Conservation (phyloP, 2,888 invertebrate genomes). For the Helobdella robusta region DNA sequence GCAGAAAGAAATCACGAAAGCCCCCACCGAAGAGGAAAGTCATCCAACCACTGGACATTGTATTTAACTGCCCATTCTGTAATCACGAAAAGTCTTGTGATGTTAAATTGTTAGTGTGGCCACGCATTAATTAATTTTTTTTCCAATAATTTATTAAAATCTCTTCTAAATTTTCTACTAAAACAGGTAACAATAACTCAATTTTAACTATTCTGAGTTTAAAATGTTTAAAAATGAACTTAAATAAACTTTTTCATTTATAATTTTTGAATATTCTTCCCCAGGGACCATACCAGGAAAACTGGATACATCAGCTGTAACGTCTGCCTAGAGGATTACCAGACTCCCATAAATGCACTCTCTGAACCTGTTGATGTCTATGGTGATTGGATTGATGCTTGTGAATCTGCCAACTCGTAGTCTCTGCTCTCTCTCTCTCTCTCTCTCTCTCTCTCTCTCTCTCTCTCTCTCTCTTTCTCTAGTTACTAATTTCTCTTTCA, state of each 20-base stretch:
- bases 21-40: slow-evolving; percentile 88
- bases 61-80: slow-evolving; percentile 97
- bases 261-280: slow-evolving; percentile 18
- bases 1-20: slow-evolving; percentile 90
- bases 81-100: slow-evolving; percentile 98
- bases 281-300: slow-evolving; percentile 87
- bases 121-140: neutral
- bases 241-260: neutral
- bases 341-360: slow-evolving; percentile 49
- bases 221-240: neutral
- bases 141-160: neutral
- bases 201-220: neutral
- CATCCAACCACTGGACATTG: slow-evolving; percentile 82
- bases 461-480: too few relatives aligned
- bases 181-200: neutral
- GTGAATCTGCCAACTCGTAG: slow-evolving; percentile 72
- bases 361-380: slow-evolving; percentile 97
- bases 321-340: slow-evolving; percentile 91
- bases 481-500: too few relatives aligned
- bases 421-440: neutral
- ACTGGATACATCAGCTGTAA: slow-evolving; percentile 87
- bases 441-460: slow-evolving; percentile 1
- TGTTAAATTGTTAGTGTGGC: slow-evolving; percentile 78
- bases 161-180: neutral
- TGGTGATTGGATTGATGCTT: slow-evolving; percentile 99